Conservation (phyloP, 2,113 vertebrate species). For the Chamaetylas fuelleborni region DNA sequence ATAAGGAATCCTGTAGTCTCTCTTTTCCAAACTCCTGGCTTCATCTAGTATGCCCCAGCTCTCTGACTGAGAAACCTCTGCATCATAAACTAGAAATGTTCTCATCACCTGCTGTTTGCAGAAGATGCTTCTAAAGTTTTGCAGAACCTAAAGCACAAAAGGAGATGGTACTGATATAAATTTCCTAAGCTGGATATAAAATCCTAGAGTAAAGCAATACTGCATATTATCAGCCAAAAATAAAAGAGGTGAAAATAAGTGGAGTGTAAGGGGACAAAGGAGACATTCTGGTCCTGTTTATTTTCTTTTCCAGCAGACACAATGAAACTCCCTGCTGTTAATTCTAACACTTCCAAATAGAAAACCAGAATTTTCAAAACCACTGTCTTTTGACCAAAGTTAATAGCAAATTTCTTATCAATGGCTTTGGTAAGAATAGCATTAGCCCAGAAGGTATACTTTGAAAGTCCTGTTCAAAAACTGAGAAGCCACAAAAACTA, state of each 20-base stretch:
- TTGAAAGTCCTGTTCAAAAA: not conserved
- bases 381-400: not conserved
- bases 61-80: constrained; percentile 26
- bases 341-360: not conserved
- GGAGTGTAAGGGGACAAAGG: not conserved
- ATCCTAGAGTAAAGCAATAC: not conserved
- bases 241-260: not conserved
- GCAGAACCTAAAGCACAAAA: constrained; percentile 61
- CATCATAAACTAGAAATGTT: constrained; percentile 70
- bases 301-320: not conserved
- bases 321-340: not conserved
- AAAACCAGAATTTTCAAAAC: not conserved
- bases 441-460: not conserved
- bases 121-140: constrained; percentile 75
- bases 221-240: not conserved
- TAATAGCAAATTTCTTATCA: not conserved
- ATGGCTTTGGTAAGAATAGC: not conserved
- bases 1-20: constrained; percentile 73
- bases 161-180: not conserved
- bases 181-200: not conserved
- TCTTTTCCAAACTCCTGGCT: constrained; percentile 70
- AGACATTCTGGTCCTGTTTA: not conserved
- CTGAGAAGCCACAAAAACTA: not conserved
- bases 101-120: constrained; percentile 72
- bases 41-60: constrained; percentile 49